Conservation (phyloP, 2,113 vertebrate genomes). For the Myotis lucifugus region DNA sequence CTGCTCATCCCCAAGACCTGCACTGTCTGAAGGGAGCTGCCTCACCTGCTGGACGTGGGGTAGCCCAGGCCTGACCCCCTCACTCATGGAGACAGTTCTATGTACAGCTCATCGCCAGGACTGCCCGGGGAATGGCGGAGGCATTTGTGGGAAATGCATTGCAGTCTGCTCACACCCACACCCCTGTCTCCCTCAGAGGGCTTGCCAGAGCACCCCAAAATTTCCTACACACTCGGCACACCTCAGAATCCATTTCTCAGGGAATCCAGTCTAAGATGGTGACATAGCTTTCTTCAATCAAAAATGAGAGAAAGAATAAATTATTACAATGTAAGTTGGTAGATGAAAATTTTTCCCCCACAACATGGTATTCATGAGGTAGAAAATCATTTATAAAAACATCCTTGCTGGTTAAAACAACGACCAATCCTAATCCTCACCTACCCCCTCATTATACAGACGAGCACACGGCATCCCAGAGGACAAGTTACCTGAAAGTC, state of each 20-base stretch:
- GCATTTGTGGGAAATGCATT: neutral
- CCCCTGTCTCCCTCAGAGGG: neutral
- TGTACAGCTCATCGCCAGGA: fast-evolving
- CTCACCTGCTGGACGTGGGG: neutral
- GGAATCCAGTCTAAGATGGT: neutral
- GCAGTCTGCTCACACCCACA: fast-evolving
- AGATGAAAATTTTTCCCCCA: neutral
- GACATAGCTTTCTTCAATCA: neutral
- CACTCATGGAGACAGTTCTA: neutral
- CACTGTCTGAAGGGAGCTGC: neutral
- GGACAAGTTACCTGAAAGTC: neutral
- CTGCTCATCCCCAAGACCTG: neutral
- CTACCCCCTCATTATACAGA: neutral
- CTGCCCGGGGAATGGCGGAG: fast-evolving
- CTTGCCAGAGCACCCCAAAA: neutral
- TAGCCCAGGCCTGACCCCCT: too few relatives aligned
- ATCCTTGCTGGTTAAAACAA: neutral
- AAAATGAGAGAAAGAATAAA: neutral
- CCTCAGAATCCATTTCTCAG: neutral
- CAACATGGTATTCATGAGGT: neutral
- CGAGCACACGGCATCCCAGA: neutral
- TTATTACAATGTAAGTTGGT: neutral
- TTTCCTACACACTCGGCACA: neutral
- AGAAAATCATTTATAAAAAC: neutral
- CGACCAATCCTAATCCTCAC: neutral